phyloP scores from a whole-genome alignment of 2,888 invertebrate species.

The Agelastica alni region DNA sequence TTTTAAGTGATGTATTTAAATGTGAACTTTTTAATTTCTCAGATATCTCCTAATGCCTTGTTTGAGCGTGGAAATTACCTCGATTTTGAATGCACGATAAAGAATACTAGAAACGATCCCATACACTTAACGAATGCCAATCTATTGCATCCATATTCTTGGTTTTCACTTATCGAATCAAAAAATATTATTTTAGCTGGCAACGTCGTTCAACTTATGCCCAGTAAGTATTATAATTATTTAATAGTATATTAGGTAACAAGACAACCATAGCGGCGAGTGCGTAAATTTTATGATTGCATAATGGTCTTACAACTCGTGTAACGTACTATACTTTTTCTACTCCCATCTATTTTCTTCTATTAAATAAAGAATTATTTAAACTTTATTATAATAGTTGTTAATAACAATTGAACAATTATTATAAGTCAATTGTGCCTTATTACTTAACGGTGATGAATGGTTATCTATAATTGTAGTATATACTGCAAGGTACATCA shows the following conservation, averaged over 20 bases:
- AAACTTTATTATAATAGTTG: too few species aligned
- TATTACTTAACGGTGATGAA: too few species aligned
- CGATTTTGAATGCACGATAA: conserved; percentile 39
- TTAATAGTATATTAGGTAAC: not conserved
- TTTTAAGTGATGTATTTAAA: not conserved
- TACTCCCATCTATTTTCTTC: too few species aligned
- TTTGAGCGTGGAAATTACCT: conserved; percentile 32
- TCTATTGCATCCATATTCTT: conserved; percentile 38
- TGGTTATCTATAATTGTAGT: too few species aligned
- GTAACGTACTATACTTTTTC: too few species aligned
- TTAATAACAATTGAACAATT: too few species aligned
- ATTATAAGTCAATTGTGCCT: too few species aligned
- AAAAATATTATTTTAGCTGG: conserved; percentile 22
- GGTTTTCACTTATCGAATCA: conserved; percentile 30
- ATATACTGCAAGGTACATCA: too few species aligned
- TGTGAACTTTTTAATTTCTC: conserved; percentile 15
- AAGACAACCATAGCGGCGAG: too few species aligned
- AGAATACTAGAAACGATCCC: conserved; percentile 34
- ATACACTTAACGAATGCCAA: conserved; percentile 29
- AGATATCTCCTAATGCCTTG: conserved; percentile 38
- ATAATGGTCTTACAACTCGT: too few species aligned
- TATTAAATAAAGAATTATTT: too few species aligned
- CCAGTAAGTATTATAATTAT: conserved; percentile 32
- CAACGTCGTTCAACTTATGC: conserved; percentile 22
- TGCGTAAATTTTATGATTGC: too few species aligned